Evolutionary conservation across 1,140 invertebrate genomes (phyloP), one percentile per base, ranked within the genome.

Genomic region (Leptopilina boulardi): DNA sequence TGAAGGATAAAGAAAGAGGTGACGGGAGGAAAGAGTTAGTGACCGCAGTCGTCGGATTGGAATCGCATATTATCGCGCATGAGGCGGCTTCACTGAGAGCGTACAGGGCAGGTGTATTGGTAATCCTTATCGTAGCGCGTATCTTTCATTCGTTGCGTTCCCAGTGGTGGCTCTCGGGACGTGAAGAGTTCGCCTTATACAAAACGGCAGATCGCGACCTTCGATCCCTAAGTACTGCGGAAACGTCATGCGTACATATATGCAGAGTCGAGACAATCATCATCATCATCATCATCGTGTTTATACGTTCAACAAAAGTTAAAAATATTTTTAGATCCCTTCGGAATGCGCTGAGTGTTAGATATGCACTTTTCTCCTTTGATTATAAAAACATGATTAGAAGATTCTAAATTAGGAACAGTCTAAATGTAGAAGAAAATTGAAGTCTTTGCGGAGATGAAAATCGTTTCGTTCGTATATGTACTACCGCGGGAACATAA

Each of bases 401-500:
- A n/a, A n/a, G n/a, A n/a, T n/a, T n/a, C n/a, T n/a, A n/a, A n/a
- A n/a, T n/a, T n/a, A n/a, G n/a, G n/a, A n/a, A n/a, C n/a, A n/a
- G n/a, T n/a, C n/a, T n/a, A n/a, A n/a, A n/a, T n/a, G 21, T 19
- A 21, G 10, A 19, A 21, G 18, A 18, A 51, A 51, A 51, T 18
- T 51, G 47, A 51, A n/a, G 8, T 10, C 21, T 21, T 21, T 54
- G 3, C 1, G n/a, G 1, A 19, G 78, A 75, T 80, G 74, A 77
- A 82, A 77, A 77, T 82, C 78, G 44, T 15, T 75, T 82, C 47
- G 78, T 54, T 80, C 42, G 15, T 51, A 76, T 73, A 71, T 77
- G 76, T 79, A 76, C 23, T 75, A 77, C 79, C 79, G 74, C 44
- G 79, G 75, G 83, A 86, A 86, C 84, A 87, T 88, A 89, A 88